Base-by-base conservation (phyloP, 2,113 vertebrate species). In the Anthoscopus minutus region DNA sequence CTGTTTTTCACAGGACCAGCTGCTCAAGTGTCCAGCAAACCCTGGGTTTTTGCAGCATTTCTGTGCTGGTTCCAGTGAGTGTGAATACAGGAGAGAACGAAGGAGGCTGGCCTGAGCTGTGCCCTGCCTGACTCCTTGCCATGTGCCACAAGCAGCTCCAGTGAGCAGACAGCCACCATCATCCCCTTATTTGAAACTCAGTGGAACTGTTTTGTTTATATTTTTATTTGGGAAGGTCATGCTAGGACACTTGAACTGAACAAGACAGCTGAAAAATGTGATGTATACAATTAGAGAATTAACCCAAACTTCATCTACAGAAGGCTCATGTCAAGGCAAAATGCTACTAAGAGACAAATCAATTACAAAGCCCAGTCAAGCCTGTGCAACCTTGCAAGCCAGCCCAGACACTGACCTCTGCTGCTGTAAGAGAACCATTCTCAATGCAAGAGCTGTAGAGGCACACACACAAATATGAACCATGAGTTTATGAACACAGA, bases 31-130 rank as follows among this genome's bases (percentile, higher is more conserved):
- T 8, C 54, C 56, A 40, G 47, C 19, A 84, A 84, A 66, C 50
- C 47, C 24, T 44, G 13, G 10, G 44, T 47, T 45, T 56, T 58
- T 28, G 67, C 3, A 1, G 28, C 38, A 38, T 12, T 33, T 17
- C 2, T 3, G 42, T 35, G 30, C 27, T 16, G 7, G 16, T 78
- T 88, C 42, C 91, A 86, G 13, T 24, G 62, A 61, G 30, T 8
- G 15, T 47, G 72, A 90, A 66, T 16, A 9, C 0, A 0, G n/a
- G 25, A 86, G 42, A 61, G 28, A 21, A 66, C 0, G 0, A 47
- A 66, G 25, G 13, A n/a, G 4, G 8, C 16, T 1, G 0, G 15
- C 44, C 61, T 38, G 38, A 25, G 44, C 25, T 27, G 25, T 25
- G 15, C 42, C 61, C 48, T 70, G 40, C 38, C 70, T 18, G 35